These are phyloP conservation scores for Calliopum simillimum DNA, from an alignment of 2,888 invertebrate species.

Conservation along the genomic window DNA sequence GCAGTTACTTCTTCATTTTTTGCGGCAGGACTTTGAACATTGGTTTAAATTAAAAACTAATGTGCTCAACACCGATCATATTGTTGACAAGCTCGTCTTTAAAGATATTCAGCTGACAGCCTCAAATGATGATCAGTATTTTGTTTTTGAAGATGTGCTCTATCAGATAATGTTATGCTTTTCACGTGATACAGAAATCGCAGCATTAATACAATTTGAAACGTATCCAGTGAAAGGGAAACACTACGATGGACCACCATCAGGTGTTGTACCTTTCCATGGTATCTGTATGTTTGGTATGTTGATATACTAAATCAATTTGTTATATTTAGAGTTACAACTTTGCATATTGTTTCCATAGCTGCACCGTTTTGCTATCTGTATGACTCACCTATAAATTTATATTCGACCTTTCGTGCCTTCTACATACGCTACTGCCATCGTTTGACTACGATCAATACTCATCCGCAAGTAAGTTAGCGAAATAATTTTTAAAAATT, in stretches of 20 bases:
- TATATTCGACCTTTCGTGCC: constrained; percentile 91
- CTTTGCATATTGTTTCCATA: constrained; percentile 65
- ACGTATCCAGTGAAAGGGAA: constrained; percentile 61
- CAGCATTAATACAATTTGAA: constrained; percentile 76
- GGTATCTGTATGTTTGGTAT: constrained; percentile 97
- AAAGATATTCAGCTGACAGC: constrained; percentile 97
- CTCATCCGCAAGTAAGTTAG: constrained; percentile 79
- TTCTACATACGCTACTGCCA: constrained; percentile 94
- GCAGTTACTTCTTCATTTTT: neutral
- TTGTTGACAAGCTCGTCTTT: constrained; percentile 93
- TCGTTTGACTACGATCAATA: constrained; percentile 90
- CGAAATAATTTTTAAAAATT: neutral
- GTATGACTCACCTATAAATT: constrained; percentile 86
- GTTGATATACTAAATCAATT: constrained; percentile 48
- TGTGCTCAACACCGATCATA: constrained; percentile 88
- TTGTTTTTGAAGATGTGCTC: constrained; percentile 95
- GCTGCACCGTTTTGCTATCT: constrained; percentile 96
- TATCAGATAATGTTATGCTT: constrained; percentile 95
- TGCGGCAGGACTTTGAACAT: constrained; percentile 76
- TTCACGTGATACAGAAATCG: constrained; percentile 86
- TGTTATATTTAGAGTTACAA: neutral
- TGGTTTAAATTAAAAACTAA: constrained; percentile 84
- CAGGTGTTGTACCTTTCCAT: constrained; percentile 95
- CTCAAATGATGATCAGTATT: constrained; percentile 97
- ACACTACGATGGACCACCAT: constrained; percentile 77